Percentiles rank a stretch among this genome's conserved stretches.
These are phyloP conservation scores for Geotrypetes seraphini DNA, from an alignment of 2,797 vertebrate species.

Conservation along the genomic window DNA sequence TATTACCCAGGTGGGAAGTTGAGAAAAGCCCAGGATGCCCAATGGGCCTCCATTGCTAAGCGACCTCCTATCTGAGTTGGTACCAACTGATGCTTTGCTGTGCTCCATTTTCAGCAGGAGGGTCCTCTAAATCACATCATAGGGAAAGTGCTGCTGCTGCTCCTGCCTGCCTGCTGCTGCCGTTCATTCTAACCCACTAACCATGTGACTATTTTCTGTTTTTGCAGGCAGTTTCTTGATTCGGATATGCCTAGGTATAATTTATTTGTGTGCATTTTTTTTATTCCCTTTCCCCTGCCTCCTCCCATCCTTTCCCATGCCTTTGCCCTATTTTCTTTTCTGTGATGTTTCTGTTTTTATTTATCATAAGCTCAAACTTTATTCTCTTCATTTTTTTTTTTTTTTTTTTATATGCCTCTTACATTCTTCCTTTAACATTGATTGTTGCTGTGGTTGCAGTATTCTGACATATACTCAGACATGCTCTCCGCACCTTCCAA, in stretches of 20 bases:
- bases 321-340: slow-evolving; percentile 21
- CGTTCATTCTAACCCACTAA: slow-evolving; percentile 71
- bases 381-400: neutral
- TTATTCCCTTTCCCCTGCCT: slow-evolving; percentile 37
- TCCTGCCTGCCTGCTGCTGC: slow-evolving; percentile 43
- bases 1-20: slow-evolving; percentile 9
- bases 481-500: too few relatives aligned
- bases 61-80: neutral
- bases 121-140: slow-evolving; percentile 4
- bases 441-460: slow-evolving; percentile 24
- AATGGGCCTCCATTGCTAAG: neutral
- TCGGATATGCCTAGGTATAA: slow-evolving; percentile 99
- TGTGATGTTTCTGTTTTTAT: slow-evolving; percentile 10
- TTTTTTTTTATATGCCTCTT: too few relatives aligned
- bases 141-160: slow-evolving; percentile 9
- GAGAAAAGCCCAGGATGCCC: neutral
- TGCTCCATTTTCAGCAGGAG: neutral
- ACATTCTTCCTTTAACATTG: too few relatives aligned
- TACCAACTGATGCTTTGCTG: neutral
- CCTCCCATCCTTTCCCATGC: neutral
- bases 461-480: neutral
- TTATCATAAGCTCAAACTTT: neutral
- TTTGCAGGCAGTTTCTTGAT: slow-evolving; percentile 99
- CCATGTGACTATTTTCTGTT: slow-evolving; percentile 86
- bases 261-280: slow-evolving; percentile 53